Evolutionary conservation across 2,888 invertebrate species (phyloP).

Genomic region (Oscheius sp.): DNA sequence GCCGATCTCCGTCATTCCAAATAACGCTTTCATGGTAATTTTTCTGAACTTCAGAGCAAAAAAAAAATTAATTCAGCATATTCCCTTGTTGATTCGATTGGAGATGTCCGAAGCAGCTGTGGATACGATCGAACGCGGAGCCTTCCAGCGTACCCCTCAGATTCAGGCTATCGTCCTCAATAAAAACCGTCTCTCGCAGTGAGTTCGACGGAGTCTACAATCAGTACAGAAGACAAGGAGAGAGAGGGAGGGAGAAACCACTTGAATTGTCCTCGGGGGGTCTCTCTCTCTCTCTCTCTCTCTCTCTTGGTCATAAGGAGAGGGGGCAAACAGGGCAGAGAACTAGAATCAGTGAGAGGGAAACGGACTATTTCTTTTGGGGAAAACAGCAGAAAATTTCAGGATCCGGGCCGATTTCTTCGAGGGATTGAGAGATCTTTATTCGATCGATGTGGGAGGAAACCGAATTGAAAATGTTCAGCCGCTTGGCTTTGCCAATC

Average conservation of each 20-base stretch:
- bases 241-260: constrained; percentile 13
- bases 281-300: too few species aligned
- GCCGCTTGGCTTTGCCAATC: constrained; percentile 66
- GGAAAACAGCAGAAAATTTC: constrained; percentile 37
- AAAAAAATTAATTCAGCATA: constrained; percentile 55
- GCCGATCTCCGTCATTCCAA: constrained; percentile 68
- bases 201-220: constrained; percentile 32
- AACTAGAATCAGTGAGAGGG: background rate
- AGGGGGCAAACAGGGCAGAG: background rate
- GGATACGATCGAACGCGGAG: constrained; percentile 68
- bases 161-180: constrained; percentile 70
- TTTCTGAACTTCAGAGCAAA: background rate
- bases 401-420: constrained; percentile 69
- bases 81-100: constrained; percentile 67
- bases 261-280: constrained; percentile 24
- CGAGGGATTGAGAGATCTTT: constrained; percentile 65
- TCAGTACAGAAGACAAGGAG: background rate
- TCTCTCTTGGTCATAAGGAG: constrained; percentile 30
- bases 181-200: constrained; percentile 69
- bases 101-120: constrained; percentile 70
- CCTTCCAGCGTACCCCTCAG: constrained; percentile 67
- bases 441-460: constrained; percentile 69
- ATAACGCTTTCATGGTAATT: constrained; percentile 66
- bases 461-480: constrained; percentile 67
- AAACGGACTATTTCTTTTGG: background rate